phyloP scores from a whole-genome alignment of 1,140 invertebrate species.

The Diploscapter pachys region DNA sequence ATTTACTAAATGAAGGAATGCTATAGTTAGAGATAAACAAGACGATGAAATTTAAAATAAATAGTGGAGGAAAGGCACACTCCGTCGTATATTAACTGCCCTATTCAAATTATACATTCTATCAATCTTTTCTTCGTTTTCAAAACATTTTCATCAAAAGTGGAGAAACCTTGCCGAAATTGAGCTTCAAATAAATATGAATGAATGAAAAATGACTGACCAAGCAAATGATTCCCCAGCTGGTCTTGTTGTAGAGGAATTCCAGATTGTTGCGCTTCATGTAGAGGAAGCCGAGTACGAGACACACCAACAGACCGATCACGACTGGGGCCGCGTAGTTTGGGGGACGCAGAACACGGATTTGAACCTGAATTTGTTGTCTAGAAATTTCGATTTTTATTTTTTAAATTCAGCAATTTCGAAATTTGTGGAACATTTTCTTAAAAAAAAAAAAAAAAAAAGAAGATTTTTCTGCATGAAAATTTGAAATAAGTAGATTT shows the following conservation, averaged over 20 bases:
- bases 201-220: conserved; percentile 16
- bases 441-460: no score
- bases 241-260: conserved; percentile 92
- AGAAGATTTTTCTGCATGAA: no score
- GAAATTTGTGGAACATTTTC: no score
- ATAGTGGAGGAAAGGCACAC: no score
- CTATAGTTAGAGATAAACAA: not conserved
- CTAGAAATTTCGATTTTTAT: conserved; percentile 12
- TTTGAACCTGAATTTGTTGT: conserved; percentile 17
- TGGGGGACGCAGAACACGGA: conserved; percentile 72
- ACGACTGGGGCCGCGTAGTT: conserved; percentile 94
- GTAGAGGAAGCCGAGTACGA: conserved; percentile 87
- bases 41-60: no score
- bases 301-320: conserved; percentile 76
- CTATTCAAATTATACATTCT: no score
- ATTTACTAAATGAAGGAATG: not conserved
- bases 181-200: not conserved
- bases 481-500: no score
- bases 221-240: conserved; percentile 84
- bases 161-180: not conserved
- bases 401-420: not conserved
- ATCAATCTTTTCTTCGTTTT: no score
- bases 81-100: no score
- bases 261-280: conserved; percentile 84
- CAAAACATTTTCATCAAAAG: no score